phyloP scores from a whole-genome alignment of 2,888 invertebrate species.

The Chloroclystis v-ata region DNA sequence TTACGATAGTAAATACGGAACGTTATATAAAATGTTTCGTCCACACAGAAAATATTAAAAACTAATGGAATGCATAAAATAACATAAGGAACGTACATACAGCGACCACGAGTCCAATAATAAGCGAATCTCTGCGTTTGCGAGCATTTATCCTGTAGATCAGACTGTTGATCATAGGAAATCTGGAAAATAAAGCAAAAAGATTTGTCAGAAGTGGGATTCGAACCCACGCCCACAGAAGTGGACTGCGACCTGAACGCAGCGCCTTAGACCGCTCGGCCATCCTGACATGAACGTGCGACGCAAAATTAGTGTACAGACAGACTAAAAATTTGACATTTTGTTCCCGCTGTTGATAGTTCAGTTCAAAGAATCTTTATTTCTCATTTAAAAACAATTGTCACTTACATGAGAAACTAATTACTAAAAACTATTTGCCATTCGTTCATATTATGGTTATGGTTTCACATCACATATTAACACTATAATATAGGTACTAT shows the following conservation, averaged over 20 bases:
- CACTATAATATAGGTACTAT: no score
- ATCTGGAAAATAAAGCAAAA: slow-evolving; percentile 54
- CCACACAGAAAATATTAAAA: neutral
- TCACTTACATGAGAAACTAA: no score
- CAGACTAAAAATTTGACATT: no score
- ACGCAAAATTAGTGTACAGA: slow-evolving; percentile 3
- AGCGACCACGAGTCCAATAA: slow-evolving; percentile 92
- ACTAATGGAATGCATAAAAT: slow-evolving; percentile 85
- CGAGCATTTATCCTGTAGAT: slow-evolving; percentile 95
- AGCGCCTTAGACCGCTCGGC: slow-evolving; percentile 24
- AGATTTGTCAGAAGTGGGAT: slow-evolving; percentile 20
- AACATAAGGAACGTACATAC: slow-evolving; percentile 93
- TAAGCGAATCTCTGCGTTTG: slow-evolving; percentile 95
- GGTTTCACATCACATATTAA: no score
- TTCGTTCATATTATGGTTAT: no score
- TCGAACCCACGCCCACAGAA: slow-evolving; percentile 24
- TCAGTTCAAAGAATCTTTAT: no score
- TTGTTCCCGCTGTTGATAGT: no score
- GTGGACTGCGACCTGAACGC: slow-evolving; percentile 23
- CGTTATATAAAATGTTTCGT: no score
- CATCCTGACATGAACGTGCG: slow-evolving; percentile 7
- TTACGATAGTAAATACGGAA: no score
- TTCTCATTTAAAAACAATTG: no score
- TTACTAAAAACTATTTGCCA: no score
- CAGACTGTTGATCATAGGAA: slow-evolving; percentile 90